phyloP scores from a whole-genome alignment of 2,888 invertebrate species.

The Xestia sexstrigata region DNA sequence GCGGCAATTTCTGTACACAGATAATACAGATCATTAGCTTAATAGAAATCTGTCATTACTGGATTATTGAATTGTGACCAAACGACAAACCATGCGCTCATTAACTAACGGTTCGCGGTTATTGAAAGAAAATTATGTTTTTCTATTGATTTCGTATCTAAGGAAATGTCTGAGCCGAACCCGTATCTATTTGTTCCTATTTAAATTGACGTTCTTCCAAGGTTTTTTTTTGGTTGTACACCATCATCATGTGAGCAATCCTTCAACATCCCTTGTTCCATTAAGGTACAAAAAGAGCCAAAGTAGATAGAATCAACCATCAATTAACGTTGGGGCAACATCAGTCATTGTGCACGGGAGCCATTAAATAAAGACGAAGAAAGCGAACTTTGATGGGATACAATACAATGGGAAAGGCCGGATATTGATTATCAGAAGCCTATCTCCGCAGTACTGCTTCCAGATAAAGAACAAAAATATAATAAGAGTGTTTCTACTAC shows the following conservation, averaged over 20 bases:
- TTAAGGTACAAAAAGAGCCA: constrained; percentile 22
- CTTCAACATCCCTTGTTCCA: constrained; percentile 20
- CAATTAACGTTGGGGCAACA: constrained; percentile 46
- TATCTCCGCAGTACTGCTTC: constrained; percentile 33
- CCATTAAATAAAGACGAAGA: constrained; percentile 56
- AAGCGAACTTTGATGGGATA: constrained; percentile 51
- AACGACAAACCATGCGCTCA: constrained; percentile 31
- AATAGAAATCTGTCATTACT: constrained; percentile 49
- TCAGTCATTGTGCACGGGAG: constrained; percentile 51
- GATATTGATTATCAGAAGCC: constrained; percentile 55
- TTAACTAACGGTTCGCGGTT: constrained; percentile 20
- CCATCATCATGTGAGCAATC: background rate
- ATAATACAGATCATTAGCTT: constrained; percentile 50
- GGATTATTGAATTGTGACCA: constrained; percentile 45
- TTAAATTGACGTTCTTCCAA: background rate
- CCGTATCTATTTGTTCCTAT: background rate
- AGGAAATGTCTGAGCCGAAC: constrained; percentile 6
- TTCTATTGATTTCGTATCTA: constrained; percentile 10
- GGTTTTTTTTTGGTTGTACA: background rate
- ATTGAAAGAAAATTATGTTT: constrained; percentile 28
- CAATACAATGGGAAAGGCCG: constrained; percentile 48
- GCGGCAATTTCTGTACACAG: constrained; percentile 15
- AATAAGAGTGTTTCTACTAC: background rate
- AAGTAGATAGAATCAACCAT: constrained; percentile 41
- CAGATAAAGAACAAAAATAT: constrained; percentile 16